Base-by-base conservation (phyloP, 2,797 vertebrate species). In the Ctenosaura bakeri region DNA sequence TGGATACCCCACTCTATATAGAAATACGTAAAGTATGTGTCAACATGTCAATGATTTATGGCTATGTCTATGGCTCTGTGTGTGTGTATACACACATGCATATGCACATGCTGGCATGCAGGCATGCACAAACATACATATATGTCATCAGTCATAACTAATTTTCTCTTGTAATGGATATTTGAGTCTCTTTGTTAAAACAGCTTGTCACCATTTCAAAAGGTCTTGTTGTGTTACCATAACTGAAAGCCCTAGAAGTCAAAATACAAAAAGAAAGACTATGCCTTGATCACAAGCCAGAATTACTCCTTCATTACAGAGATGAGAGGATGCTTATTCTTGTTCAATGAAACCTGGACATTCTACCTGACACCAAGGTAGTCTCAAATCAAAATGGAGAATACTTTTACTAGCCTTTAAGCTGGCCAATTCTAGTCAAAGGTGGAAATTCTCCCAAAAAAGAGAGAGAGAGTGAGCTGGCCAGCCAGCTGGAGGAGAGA, bases 131-230 rank as follows among this genome's bases (percentile, higher is more conserved):
- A 66, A 29, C 24, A 66, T 66, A 26, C 22, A 66, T 66, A 24
- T 26, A 26, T 42, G 1, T 50, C n/a, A 64, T 50, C 50, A 86
- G 88, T 80, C 42, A 2, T 0, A 0, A 50, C 29, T 22, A 26
- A 9, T n/a, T 74, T 90, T 79, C 32, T 59, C 83, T 52, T 29
- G n/a, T 35, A 80, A 80, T 1, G 73, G n/a, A 4, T 0, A 0
- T 5, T 13, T 85, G 74, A 88, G 89, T 88, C 69, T 64, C 42
- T 78, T 77, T 84, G n/a, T 84, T 52, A 78, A 84, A 84, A 84
- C 29, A 8, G 29, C 22, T 20, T 77, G 69, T 69, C 56, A 52
- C 42, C 2, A 54, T 88, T 66, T 87, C 35, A 59, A 29, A 66
- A 16, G 22, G 16, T 50, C 77, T 89, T 32, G 52, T 38, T 52